Conservation (phyloP, 2,113 vertebrate genomes). For the Syrmaticus mikado region DNA sequence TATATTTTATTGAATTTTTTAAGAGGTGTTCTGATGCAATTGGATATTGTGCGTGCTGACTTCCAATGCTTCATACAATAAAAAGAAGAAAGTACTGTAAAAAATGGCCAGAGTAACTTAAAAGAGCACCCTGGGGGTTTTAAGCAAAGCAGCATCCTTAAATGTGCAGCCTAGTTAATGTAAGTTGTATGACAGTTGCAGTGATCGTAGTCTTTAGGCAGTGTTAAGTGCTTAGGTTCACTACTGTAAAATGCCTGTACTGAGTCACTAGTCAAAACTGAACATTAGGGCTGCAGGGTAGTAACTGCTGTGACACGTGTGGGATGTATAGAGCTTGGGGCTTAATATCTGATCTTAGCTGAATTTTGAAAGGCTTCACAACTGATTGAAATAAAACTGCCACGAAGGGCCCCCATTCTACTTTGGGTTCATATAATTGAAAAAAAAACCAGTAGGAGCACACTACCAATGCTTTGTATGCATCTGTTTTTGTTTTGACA, state of each 20-base stretch:
- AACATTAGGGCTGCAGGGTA: background rate
- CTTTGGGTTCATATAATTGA: background rate
- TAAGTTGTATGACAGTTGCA: background rate
- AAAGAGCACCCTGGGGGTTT: background rate
- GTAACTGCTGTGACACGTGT: background rate
- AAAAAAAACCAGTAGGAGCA: background rate
- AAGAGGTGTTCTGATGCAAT: background rate
- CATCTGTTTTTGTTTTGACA: conserved; percentile 25
- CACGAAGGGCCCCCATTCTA: background rate
- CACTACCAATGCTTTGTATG: background rate
- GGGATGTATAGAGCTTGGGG: background rate
- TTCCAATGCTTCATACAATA: background rate
- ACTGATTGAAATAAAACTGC: background rate
- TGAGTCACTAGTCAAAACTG: background rate
- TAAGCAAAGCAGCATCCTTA: background rate
- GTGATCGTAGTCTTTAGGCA: background rate
- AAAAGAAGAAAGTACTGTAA: background rate
- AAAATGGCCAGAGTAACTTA: background rate
- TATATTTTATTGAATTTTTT: background rate
- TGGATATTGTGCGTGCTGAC: background rate
- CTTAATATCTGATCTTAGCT: background rate
- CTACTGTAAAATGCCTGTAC: background rate
- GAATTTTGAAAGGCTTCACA: background rate
- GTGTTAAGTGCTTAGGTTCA: background rate
- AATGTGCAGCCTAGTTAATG: background rate